A percentile compares a stretch with the other conserved stretches of the same genome.
These are phyloP conservation scores for Glaucidium brasilianum DNA, from an alignment of 2,113 vertebrate species.

Conservation along the genomic window DNA sequence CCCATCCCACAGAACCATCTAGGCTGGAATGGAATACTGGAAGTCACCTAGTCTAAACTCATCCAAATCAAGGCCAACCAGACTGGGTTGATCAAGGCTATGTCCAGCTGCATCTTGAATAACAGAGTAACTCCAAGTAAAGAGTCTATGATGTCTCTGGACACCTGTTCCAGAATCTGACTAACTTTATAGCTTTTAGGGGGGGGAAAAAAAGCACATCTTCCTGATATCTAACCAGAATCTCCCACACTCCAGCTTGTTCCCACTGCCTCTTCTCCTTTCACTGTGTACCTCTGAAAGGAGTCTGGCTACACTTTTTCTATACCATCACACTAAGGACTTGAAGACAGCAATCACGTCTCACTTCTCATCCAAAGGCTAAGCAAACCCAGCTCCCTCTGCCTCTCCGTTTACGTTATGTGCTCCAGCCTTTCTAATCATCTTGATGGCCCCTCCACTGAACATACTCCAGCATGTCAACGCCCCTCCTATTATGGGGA, in stretches of 20 bases:
- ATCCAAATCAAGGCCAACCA: not conserved
- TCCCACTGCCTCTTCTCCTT: not conserved
- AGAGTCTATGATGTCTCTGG: not conserved
- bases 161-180: not conserved
- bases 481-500: not conserved
- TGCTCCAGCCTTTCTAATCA: not conserved
- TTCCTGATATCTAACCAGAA: not conserved
- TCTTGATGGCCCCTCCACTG: not conserved
- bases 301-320: not conserved
- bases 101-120: not conserved
- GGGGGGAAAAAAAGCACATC: not conserved
- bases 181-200: not conserved
- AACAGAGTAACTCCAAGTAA: not conserved
- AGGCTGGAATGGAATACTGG: not conserved
- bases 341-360: not conserved
- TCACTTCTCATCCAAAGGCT: not conserved
- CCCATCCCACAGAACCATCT: not conserved
- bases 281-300: not conserved
- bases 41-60: not conserved
- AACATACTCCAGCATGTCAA: not conserved
- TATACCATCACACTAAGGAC: not conserved
- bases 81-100: not conserved
- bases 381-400: not conserved
- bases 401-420: accelerated
- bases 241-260: not conserved